These are phyloP conservation scores for Sebastolobus alascanus DNA, from an alignment of 2,797 vertebrate species.

Conservation along the genomic window DNA sequence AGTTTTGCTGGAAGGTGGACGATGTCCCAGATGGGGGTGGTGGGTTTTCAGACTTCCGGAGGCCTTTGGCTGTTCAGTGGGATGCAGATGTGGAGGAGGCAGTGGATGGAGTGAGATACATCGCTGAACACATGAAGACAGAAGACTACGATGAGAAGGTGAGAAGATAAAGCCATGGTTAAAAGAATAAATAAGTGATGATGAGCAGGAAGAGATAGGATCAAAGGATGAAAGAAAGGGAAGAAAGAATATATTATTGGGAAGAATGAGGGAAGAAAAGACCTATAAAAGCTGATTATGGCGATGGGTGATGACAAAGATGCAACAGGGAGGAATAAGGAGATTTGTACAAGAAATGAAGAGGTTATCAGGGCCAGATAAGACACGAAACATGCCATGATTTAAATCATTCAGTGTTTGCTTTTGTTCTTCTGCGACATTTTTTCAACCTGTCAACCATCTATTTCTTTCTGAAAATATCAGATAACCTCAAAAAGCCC, in stretches of 20 bases:
- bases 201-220: neutral
- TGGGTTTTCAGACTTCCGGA: conserved; percentile 71
- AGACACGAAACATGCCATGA: neutral
- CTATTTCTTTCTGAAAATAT: conserved; percentile 3
- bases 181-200: neutral
- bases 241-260: neutral
- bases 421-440: conserved; percentile 22
- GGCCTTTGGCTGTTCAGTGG: conserved; percentile 67
- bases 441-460: conserved; percentile 13
- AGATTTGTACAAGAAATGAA: conserved; percentile 20
- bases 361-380: conserved; percentile 4
- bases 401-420: conserved; percentile 14
- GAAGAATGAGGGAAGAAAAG: neutral
- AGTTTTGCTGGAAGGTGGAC: conserved; percentile 76
- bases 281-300: conserved; percentile 14
- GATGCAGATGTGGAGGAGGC: conserved; percentile 85
- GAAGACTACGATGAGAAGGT: conserved; percentile 87
- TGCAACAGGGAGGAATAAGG: neutral
- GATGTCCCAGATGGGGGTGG: conserved; percentile 74
- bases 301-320: conserved; percentile 20
- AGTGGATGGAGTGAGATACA: conserved; percentile 85
- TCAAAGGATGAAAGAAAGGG: neutral
- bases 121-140: conserved; percentile 86
- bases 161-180: conserved; percentile 50
- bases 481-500: conserved; percentile 15